A percentile compares a stretch with the other conserved stretches of the same genome.
Conservation (phyloP, 2,113 vertebrate species). For the Salvelinus alpinus region DNA sequence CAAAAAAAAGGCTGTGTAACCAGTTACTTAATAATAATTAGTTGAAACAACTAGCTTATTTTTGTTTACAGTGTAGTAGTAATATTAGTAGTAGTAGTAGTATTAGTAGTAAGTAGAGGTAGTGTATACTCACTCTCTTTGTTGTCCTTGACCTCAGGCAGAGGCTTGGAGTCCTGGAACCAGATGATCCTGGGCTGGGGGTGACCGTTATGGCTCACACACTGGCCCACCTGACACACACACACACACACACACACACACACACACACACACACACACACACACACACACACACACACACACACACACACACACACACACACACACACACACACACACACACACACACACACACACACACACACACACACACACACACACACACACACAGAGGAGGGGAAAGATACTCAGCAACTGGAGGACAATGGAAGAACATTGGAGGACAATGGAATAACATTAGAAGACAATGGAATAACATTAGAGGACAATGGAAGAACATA, state of each 20-base stretch:
- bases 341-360: too few relatives aligned
- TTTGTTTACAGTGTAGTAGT: background rate
- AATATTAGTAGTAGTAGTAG: background rate
- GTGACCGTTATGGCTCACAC: constrained; percentile 75
- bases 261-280: constrained; percentile 23
- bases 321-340: background rate
- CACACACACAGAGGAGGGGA: constrained; percentile 6
- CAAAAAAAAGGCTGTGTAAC: too few relatives aligned
- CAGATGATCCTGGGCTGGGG: constrained; percentile 79
- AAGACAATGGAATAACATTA: too few relatives aligned
- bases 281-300: background rate
- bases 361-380: constrained; percentile 9
- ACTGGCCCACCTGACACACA: constrained; percentile 67
- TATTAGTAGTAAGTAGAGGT: background rate
- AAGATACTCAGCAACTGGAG: too few relatives aligned
- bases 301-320: background rate
- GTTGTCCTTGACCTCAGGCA: constrained; percentile 67
- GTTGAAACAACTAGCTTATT: background rate
- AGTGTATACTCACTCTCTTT: constrained; percentile 67
- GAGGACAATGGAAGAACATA: too few relatives aligned
- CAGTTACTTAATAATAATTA: too few relatives aligned
- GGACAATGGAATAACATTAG: too few relatives aligned
- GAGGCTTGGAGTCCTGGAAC: constrained; percentile 75
- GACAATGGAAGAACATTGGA: too few relatives aligned
- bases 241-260: constrained; percentile 36